Conservation (phyloP, 1,140 invertebrate genomes). For the Cherax quadricarinatus region DNA sequence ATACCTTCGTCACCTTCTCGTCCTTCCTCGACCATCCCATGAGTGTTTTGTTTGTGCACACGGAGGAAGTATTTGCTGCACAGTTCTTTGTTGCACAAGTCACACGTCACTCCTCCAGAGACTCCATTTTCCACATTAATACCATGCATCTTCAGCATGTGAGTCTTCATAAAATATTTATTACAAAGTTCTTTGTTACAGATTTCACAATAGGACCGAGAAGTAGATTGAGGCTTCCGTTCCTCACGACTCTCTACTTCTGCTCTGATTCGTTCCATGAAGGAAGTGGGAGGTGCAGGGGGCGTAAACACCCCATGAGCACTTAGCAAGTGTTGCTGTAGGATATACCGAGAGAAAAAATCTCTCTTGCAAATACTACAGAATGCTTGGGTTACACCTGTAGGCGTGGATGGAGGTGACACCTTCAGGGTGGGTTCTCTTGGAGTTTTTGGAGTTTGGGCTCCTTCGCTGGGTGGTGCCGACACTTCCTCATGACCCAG, state of each 20-base stretch:
- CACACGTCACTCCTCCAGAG: slow-evolving; percentile 94
- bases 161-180: slow-evolving; percentile 99
- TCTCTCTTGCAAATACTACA: slow-evolving; percentile 80
- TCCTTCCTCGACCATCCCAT: slow-evolving; percentile 90
- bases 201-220: slow-evolving; percentile 95
- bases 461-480: slow-evolving; percentile 45
- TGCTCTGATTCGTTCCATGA: slow-evolving; percentile 69
- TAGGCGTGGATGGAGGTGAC: slow-evolving; percentile 63
- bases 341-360: slow-evolving; percentile 81
- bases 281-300: slow-evolving; percentile 62
- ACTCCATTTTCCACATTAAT: slow-evolving; percentile 95
- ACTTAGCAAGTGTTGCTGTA: slow-evolving; percentile 81
- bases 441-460: slow-evolving; percentile 69
- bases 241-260: slow-evolving; percentile 68
- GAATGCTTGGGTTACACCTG: slow-evolving; percentile 67
- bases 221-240: slow-evolving; percentile 79
- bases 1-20: slow-evolving; percentile 73
- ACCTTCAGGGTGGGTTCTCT: slow-evolving; percentile 33
- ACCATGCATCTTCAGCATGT: slow-evolving; percentile 99
- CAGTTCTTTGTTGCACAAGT: slow-evolving; percentile 97
- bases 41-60: slow-evolving; percentile 98
- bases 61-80: slow-evolving; percentile 98
- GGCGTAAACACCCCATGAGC: slow-evolving; percentile 77
- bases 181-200: slow-evolving; percentile 99
- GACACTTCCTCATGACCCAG: slow-evolving; percentile 76